Evolutionary conservation across 2,113 vertebrate genomes (phyloP).

Genomic region (Bos taurus): DNA sequence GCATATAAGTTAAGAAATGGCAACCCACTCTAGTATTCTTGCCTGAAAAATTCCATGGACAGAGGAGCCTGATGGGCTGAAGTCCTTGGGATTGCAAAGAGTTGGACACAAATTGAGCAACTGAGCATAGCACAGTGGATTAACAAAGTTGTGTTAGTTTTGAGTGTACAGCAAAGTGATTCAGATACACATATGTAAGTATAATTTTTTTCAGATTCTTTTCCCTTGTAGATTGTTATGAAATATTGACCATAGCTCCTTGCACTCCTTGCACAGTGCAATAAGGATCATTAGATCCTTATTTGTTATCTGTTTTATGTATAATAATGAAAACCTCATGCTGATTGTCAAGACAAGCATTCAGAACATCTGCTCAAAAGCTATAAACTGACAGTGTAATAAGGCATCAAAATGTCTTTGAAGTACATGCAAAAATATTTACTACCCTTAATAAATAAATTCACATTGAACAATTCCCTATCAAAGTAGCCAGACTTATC

Average conservation of each 20-base stretch:
- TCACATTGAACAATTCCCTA: neutral
- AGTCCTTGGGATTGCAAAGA: neutral
- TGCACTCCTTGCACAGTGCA: neutral
- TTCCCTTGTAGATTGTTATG: neutral
- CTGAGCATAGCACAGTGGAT: neutral
- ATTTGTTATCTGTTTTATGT: neutral
- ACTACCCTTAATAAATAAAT: neutral
- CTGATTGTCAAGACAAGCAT: neutral
- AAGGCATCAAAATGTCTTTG: neutral
- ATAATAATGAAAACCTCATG: neutral
- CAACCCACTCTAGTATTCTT: neutral
- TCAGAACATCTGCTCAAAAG: neutral
- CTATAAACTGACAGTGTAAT: neutral
- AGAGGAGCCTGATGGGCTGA: neutral
- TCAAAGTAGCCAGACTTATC: neutral
- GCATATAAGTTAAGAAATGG: neutral
- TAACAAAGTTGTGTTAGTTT: neutral
- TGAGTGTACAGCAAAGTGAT: neutral
- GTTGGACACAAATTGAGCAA: neutral
- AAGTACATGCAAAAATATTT: neutral
- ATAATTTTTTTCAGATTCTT: neutral
- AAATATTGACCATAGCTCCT: neutral
- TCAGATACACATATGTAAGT: neutral
- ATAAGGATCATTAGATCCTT: neutral
- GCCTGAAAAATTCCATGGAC: neutral